Base-by-base conservation (phyloP, 2,797 vertebrate species). In the Sebastolobus alascanus region DNA sequence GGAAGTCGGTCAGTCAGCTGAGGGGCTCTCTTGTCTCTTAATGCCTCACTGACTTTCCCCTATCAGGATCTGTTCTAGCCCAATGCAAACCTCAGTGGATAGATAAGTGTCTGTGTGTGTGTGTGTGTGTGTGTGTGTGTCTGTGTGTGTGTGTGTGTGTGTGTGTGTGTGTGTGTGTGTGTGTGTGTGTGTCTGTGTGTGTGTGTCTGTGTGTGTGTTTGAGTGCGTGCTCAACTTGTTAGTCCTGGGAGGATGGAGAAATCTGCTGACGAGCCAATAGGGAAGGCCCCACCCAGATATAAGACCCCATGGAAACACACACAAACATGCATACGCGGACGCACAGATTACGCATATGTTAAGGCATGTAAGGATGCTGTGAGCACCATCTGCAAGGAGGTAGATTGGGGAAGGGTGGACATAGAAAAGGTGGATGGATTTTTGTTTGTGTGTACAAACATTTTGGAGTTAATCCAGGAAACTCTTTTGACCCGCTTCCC, bases 21-120 rank as follows among this genome's bases (percentile, higher is more conserved):
- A 86, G 73, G 73, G 79, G 90, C 93, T 95, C 91, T 89, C 91
- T 83, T 90, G 94, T 94, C 95, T 94, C 94, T 87, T 93, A 90
- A 96, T 93, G 91, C 87, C 92, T 95, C 93, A 94, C 85, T 74
- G 77, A 84, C 81, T 85, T 66, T 79, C 63, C 59, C 72, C 79
- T 77, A 86, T 91, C 78, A 84, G 79, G 65, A 67, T 68, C 75
- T 68, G 72, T 76, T 90, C 60, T 79, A 75, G 84, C 77, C 84
- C 79, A 87, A 31, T 72, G 66, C 77, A 84, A 89, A 89, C 73
- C 82, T 84, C 83, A 54, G 72, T 43, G 80, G 86, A 84, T 64
- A 87, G 74, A 89, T 87, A 83, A 77, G 55, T 75, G 25, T 25
- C 1, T 25, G 25, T 25, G 25, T 25, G 25, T 25, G 25, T 25